Conservation (phyloP, 2,113 vertebrate species). For the Psittacus erithacus region DNA sequence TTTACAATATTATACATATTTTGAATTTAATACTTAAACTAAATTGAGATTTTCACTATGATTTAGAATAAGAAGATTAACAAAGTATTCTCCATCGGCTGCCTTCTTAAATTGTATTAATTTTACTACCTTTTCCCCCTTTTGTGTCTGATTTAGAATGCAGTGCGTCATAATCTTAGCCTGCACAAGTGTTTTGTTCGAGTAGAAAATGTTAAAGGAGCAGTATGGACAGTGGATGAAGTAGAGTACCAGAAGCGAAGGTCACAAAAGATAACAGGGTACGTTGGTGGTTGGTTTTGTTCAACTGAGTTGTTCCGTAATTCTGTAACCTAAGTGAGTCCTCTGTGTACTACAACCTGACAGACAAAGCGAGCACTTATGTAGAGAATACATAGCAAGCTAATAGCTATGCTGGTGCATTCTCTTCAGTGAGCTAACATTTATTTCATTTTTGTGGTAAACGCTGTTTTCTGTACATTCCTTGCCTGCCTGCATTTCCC, state of each 20-base stretch:
- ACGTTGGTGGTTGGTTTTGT: constrained; percentile 73
- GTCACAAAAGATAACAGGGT: constrained; percentile 99
- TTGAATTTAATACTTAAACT: constrained; percentile 77
- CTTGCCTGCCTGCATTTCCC: constrained; percentile 11
- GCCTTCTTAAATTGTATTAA: constrained; percentile 77
- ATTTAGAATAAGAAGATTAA: constrained; percentile 79
- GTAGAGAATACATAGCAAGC: constrained; percentile 30
- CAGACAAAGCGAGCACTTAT: constrained; percentile 61
- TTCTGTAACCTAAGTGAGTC: constrained; percentile 54
- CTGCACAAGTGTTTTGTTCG: constrained; percentile 99
- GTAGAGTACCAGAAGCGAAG: constrained; percentile 99
- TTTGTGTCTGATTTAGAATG: constrained; percentile 87
- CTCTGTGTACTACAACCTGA: constrained; percentile 54
- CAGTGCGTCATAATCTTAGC: constrained; percentile 99
- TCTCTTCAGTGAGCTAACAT: constrained; percentile 56
- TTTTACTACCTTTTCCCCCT: constrained; percentile 71
- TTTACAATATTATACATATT: constrained; percentile 75
- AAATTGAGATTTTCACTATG: constrained; percentile 73
- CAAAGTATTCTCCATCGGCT: constrained; percentile 57
- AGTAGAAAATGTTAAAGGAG: constrained; percentile 99
- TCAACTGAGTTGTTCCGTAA: constrained; percentile 63
- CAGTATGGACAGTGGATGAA: constrained; percentile 99
- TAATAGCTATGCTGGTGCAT: constrained; percentile 40
- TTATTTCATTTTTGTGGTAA: constrained; percentile 60
- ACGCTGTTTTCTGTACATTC: constrained; percentile 35